Percentiles rank a stretch among this genome's conserved stretches.
Conservation (phyloP, 1,140 invertebrate species). For the Penaeus chinensis region DNA sequence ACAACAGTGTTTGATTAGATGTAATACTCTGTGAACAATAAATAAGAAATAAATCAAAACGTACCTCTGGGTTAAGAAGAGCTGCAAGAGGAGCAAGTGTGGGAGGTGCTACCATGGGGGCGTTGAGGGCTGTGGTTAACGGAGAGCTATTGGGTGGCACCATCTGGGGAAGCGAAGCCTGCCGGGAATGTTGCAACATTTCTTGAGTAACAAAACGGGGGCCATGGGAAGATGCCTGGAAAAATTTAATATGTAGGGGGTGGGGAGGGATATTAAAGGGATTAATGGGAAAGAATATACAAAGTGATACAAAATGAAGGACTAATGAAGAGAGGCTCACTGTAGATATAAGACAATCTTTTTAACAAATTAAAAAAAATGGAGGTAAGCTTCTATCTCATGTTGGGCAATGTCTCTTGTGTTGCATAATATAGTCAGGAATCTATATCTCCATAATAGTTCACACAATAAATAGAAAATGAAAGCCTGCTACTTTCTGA, state of each 20-base stretch:
- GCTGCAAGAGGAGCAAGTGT: constrained; percentile 61
- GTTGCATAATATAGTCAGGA: no score
- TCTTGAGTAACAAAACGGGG: constrained; percentile 1
- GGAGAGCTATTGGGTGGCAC: constrained; percentile 36
- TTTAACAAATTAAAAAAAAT: no score
- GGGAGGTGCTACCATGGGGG: constrained; percentile 52
- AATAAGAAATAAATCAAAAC: not conserved
- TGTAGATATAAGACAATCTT: no score
- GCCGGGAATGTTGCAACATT: constrained; percentile 31
- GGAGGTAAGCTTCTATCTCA: no score
- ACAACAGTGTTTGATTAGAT: not conserved
- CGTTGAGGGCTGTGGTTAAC: constrained; percentile 59
- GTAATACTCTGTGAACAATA: not conserved
- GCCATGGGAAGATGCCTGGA: constrained; percentile 6
- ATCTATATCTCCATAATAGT: no score
- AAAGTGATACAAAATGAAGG: no score
- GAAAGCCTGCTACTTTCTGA: no score
- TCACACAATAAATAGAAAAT: no score
- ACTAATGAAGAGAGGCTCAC: no score
- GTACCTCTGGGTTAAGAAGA: constrained; percentile 58
- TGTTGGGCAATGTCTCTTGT: no score
- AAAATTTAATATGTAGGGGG: not conserved
- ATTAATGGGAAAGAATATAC: no score
- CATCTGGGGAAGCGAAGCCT: constrained; percentile 52
- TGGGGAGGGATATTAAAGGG: not conserved